Evolutionary conservation across 2,113 vertebrate genomes (phyloP), one percentile per base, ranked within the genome.

Genomic region (Pluvianellus socialis): DNA sequence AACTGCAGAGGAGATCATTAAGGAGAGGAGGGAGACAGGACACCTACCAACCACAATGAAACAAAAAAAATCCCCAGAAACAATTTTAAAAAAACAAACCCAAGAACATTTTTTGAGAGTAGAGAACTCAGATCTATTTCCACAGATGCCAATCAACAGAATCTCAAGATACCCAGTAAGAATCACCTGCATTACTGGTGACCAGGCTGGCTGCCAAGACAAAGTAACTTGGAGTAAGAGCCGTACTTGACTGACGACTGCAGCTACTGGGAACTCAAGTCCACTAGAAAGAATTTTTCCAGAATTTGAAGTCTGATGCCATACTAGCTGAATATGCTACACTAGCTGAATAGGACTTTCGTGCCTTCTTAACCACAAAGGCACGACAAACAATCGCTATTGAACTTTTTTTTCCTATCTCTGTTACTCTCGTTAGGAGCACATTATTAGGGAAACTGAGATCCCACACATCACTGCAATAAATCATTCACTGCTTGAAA

Each of bases 361-460:
- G 10, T 17, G 49, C 7, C 14, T n/a, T 7, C 80, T 42, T 56
- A 17, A 12, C 21, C 33, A 67, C 59, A 73, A 40, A 59, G 13
- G 52, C 28, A n/a, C 0, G 3, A 52, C 8, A 49, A 83, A 38
- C 24, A 63, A 52, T 30, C 2, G 0, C 27, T 52, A 28, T 2
- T n/a, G 33, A 52, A 63, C 17, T 38, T 56, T 42, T 20, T 27
- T 20, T 27, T 27, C 35, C 27, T 38, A 11, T 17, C 19, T 65
- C 12, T 40, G 14, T n/a, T 26, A 24, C 10, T 79, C 27, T 58
- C 24, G 14, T 38, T 24, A 91, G 67, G 45, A 79, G 59, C 15
- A 50, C 30, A 55, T 18, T 45, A 40, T 59, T 7, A 50, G 9
- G 61, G 33, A 61, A 61, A 55, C 2, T 0, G 47, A 44, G 28